Base-by-base conservation (phyloP, 2,113 vertebrate species). In the Polyodon spathula region DNA sequence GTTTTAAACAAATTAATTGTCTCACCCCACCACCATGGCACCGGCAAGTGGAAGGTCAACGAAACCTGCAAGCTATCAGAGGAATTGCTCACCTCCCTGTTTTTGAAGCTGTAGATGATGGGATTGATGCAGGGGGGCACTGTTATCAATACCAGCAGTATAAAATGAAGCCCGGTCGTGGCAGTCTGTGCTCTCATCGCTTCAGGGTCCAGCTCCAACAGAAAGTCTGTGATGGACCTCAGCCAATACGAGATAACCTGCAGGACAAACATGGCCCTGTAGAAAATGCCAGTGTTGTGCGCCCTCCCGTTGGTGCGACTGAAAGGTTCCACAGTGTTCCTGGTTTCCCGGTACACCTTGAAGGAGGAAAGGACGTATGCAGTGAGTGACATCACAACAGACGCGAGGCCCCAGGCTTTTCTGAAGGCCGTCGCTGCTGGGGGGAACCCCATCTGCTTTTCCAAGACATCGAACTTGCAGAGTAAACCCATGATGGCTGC, bases 121-220 rank as follows among this genome's bases (percentile, higher is more conserved):
- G 80, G 81, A 64, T 84, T 81, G 44, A 81, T 67, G 56, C 73
- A 78, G 6, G 78, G 80, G 0, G 73, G 75, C 48, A 82, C 65
- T 1, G 76, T 10, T 1, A 78, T 66, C 63, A 69, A 15, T 0
- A 67, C 16, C 63, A 79, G 52, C 65, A 81, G 59, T 0, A 52
- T 59, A 46, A 84, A 46, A 66, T 79, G 78, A 4, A 81, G 52
- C 6, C 11, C 51, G 2, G 60, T 64, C 52, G 63, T 0, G 12
- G 8, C 55, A 17, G 8, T 37, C 7, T 66, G 14, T 12, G 9
- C 2, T 6, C n/a, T 55, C 42, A 43, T 40, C 46, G 11, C 12
- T 12, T 2, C 43, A 9, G 16, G 37, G 14, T 65, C 42, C 6
- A 78, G n/a, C 54, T 79, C 76, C 71, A 66, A 68, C 43, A 81